Conservation (phyloP, 2,888 invertebrate species). For the Eupithecia abbreviata region DNA sequence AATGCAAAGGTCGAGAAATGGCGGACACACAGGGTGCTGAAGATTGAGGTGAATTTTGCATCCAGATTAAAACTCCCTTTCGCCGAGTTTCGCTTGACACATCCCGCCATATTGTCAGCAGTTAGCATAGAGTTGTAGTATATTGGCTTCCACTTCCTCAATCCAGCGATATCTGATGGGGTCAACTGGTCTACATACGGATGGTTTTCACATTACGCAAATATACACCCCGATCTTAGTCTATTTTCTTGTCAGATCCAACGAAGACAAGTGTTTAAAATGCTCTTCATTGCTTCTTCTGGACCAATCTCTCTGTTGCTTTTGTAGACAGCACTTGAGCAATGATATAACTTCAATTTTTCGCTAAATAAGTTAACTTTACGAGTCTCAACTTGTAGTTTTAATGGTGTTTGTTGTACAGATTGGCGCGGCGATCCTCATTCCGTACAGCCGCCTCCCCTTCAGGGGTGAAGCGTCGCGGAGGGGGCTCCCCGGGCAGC, state of each 20-base stretch:
- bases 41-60: slow-evolving; percentile 88
- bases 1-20: slow-evolving; percentile 83
- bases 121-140: not conserved
- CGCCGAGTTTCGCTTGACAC: not conserved
- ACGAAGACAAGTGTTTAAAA: not conserved
- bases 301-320: not conserved
- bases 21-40: slow-evolving; percentile 84
- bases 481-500: slow-evolving; percentile 72
- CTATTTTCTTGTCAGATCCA: not conserved
- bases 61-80: slow-evolving; percentile 68
- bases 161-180: too few relatives aligned
- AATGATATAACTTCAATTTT: not conserved
- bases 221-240: not conserved
- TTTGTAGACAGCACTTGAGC: not conserved
- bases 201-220: not conserved
- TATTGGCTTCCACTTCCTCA: too few relatives aligned
- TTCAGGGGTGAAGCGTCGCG: slow-evolving; percentile 77
- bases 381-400: not conserved
- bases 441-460: slow-evolving; percentile 80
- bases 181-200: not conserved
- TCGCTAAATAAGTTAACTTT: not conserved
- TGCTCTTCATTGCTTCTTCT: not conserved
- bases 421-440: slow-evolving; percentile 87
- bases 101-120: not conserved
- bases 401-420: slow-evolving; percentile 42